phyloP scores from a whole-genome alignment of 1,140 invertebrate species.

The Pseudomyrmex cubaensis region DNA sequence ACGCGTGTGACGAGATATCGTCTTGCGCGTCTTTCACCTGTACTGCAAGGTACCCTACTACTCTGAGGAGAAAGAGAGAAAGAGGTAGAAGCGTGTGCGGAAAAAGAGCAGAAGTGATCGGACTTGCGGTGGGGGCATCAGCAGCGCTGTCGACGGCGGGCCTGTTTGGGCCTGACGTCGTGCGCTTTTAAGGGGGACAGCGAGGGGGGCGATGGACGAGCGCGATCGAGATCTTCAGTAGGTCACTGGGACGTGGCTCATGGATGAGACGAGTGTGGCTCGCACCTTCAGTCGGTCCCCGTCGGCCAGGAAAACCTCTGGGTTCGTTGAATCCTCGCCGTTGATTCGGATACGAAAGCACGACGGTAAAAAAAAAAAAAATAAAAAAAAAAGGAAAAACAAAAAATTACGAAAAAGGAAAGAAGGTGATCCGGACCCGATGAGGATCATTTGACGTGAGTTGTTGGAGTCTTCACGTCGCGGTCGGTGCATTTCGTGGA shows the following conservation, averaged over 20 bases:
- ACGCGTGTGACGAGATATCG: conserved; percentile 38
- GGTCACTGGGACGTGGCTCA: conserved; percentile 84
- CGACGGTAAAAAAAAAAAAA: conserved; percentile 36
- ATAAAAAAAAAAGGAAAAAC: background rate
- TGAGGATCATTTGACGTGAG: conserved; percentile 63
- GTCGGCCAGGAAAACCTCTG: conserved; percentile 80
- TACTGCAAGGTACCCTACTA: conserved; percentile 3
- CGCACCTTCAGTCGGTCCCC: conserved; percentile 79
- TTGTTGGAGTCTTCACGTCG: conserved; percentile 35
- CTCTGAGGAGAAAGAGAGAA: conserved; percentile 31
- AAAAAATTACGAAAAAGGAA: background rate
- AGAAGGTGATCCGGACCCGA: conserved; percentile 43
- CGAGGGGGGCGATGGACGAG: conserved; percentile 57
- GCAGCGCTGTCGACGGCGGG: conserved; percentile 59
- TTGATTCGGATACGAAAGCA: conserved; percentile 37
- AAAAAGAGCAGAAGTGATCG: conserved; percentile 52
- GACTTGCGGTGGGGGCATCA: conserved; percentile 31
- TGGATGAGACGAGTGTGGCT: conserved; percentile 76
- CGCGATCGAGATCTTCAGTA: conserved; percentile 80
- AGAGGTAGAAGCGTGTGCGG: background rate
- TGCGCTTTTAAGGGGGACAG: conserved; percentile 44
- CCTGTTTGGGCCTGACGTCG: conserved; percentile 63
- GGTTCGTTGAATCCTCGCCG: conserved; percentile 67
- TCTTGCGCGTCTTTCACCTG: conserved; percentile 68
- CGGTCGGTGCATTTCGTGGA: conserved; percentile 33